Evolutionary conservation across 2,888 invertebrate genomes (phyloP), one percentile per base, ranked within the genome.

Genomic region (Rhagonycha fulva): DNA sequence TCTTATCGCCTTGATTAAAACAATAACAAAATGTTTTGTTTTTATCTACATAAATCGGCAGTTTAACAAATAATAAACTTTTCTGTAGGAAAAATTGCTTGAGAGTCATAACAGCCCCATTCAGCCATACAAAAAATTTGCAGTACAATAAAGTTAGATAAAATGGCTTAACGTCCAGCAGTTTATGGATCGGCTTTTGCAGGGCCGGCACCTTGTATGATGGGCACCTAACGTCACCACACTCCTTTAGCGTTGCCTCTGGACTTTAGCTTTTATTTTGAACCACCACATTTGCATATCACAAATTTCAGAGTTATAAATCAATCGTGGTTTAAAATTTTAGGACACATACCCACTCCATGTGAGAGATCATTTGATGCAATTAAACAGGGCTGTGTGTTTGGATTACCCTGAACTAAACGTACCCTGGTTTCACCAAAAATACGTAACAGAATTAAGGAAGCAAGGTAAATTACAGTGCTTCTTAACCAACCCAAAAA

Each of bases 361-460:
- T 78, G 89, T 92, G 3, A 87, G 91, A 12, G 87, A 89, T 78
- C 84, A 86, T 66, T 88, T 93, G 70, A 92, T 93, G 92, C 89
- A 91, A 80, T 84, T 93, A 62, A 93, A 93, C 84, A 88, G 93
- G 74, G 89, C 91, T 0, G 91, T 92, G 14, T 92, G 92, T 81
- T 85, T 93, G 66, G 92, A 92, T 84, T 89, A 90, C 84, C 92
- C 93, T 0, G 90, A 92, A 84, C 86, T 89, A 11, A 90, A 90
- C 83, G 88, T 93, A 7, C 92, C 92, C 0, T 93, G 93, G 93
- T 93, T 93, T 83, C 92, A 93, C 83, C 89, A 91, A 80, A 91
- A 91, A 81, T 92, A 90, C 79, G 87, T 91, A 28, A 61, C 63
- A 28, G 47, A 74, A 14, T 47, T 30, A 30, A 47, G 32, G 14